Evolutionary conservation across 2,113 vertebrate genomes (phyloP).

Genomic region (Phrynosoma blainvillii): DNA sequence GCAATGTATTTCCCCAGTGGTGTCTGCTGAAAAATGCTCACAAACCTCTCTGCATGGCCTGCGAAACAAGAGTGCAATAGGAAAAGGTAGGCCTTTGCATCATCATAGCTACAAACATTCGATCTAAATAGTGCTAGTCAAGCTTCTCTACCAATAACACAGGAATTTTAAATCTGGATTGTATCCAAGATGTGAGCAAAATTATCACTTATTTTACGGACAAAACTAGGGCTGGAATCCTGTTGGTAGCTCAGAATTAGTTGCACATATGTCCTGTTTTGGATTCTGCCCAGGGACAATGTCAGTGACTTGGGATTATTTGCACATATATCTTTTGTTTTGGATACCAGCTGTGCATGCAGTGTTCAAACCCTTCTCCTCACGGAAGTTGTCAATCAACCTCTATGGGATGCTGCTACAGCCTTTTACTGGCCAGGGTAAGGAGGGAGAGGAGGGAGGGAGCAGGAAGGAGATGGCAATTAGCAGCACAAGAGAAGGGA

Average conservation of each 20-base stretch:
- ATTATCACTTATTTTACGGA: not conserved
- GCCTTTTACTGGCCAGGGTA: too few species aligned
- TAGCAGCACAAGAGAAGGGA: too few species aligned
- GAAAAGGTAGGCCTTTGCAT: not conserved
- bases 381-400: too few species aligned
- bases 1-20: constrained; percentile 82
- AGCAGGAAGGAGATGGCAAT: too few species aligned
- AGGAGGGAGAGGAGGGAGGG: too few species aligned
- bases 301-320: not conserved
- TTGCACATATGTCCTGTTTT: too few species aligned
- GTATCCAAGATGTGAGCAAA: not conserved
- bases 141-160: not conserved
- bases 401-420: too few species aligned
- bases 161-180: not conserved
- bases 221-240: too few species aligned
- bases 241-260: too few species aligned
- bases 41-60: constrained; percentile 80
- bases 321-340: not conserved
- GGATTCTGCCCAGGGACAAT: not conserved
- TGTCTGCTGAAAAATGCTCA: constrained; percentile 86
- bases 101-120: not conserved
- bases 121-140: too few species aligned
- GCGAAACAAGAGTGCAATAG: constrained; percentile 28
- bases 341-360: too few species aligned
- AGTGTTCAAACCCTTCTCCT: too few species aligned